Conservation (phyloP, 2,113 vertebrate species). For the Cryptotis parvus region DNA sequence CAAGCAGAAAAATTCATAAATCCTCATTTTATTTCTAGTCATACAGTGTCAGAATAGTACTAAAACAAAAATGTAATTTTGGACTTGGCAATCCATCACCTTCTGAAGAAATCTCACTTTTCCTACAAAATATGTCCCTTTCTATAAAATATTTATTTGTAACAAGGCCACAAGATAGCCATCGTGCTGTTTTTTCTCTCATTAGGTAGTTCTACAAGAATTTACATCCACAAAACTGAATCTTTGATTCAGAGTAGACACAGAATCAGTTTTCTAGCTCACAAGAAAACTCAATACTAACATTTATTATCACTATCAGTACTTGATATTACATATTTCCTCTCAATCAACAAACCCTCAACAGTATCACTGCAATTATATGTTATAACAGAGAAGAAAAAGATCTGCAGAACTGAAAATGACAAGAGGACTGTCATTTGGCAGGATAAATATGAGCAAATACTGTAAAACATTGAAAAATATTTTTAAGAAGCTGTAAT, state of each 20-base stretch:
- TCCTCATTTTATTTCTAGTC: conserved; percentile 61
- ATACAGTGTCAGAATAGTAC: conserved; percentile 48
- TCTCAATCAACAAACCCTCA: conserved; percentile 48
- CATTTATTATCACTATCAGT: conserved; percentile 63
- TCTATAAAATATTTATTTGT: conserved; percentile 80
- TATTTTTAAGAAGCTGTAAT: conserved; percentile 38
- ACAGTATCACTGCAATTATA: conserved; percentile 48
- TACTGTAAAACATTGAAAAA: conserved; percentile 51
- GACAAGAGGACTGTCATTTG: conserved; percentile 17
- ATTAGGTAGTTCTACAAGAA: conserved; percentile 65
- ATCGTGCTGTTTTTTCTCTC: conserved; percentile 73
- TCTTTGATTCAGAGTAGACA: conserved; percentile 67
- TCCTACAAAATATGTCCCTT: conserved; percentile 62
- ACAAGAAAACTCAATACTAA: conserved; percentile 65
- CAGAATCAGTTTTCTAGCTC: conserved; percentile 54
- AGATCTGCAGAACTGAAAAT: conserved; percentile 54
- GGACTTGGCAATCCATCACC: conserved; percentile 51
- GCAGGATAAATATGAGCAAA: conserved; percentile 39
- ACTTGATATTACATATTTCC: conserved; percentile 49
- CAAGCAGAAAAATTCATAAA: conserved; percentile 53
- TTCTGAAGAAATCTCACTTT: conserved; percentile 71
- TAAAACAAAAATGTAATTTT: conserved; percentile 64
- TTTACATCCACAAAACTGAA: conserved; percentile 71
- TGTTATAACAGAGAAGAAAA: conserved; percentile 34
- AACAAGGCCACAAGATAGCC: conserved; percentile 59